These are phyloP conservation scores for Spea multiplicata DNA, from an alignment of 2,113 vertebrate genomes.

Conservation along the genomic window DNA sequence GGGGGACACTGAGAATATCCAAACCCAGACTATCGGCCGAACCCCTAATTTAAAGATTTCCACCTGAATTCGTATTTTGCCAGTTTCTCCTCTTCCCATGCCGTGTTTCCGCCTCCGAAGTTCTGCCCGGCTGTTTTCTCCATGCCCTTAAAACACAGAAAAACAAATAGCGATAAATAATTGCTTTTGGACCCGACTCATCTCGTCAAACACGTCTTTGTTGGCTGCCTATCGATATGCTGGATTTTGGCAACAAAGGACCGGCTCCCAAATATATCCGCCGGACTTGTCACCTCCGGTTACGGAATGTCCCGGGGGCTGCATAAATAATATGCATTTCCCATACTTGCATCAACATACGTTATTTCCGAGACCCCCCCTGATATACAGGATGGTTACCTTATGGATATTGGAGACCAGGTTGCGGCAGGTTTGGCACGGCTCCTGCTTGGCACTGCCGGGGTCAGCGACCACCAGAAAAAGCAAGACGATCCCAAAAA, in stretches of 20 bases:
- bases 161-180: too few relatives aligned
- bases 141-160: conserved; percentile 72
- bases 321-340: too few relatives aligned
- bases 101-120: conserved; percentile 95
- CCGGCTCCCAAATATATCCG: too few relatives aligned
- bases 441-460: conserved; percentile 68
- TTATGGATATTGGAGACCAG: conserved; percentile 80
- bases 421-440: conserved; percentile 81
- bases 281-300: too few relatives aligned
- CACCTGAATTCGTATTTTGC: conserved; percentile 93
- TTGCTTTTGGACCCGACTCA: too few relatives aligned
- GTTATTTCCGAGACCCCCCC: neutral
- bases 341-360: neutral
- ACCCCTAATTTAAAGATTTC: neutral
- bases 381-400: conserved; percentile 59
- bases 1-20: too few relatives aligned
- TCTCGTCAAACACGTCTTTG: too few relatives aligned
- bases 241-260: too few relatives aligned
- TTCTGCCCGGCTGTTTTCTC: conserved; percentile 88
- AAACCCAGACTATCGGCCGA: too few relatives aligned
- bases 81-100: conserved; percentile 96
- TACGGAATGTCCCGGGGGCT: too few relatives aligned
- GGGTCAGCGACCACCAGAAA: conserved; percentile 57
- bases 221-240: too few relatives aligned
- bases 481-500: conserved; percentile 25